Percentiles rank a stretch among this genome's conserved stretches.
phyloP scores from a whole-genome alignment of 2,113 vertebrate genomes.

The Aspidoscelis tigris region DNA sequence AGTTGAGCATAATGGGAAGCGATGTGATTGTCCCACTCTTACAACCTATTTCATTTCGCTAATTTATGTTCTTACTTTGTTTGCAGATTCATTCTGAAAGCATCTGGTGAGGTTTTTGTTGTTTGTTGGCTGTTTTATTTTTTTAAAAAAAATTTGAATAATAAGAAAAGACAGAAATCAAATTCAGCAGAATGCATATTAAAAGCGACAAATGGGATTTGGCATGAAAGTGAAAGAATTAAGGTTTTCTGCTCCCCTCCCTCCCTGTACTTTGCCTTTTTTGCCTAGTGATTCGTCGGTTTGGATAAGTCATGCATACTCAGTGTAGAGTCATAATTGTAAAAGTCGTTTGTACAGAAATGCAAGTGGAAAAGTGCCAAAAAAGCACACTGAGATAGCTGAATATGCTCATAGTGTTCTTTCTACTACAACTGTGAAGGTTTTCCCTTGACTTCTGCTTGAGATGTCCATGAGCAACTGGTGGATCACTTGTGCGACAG shows the following conservation, averaged over 20 bases:
- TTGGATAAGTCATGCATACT: background rate
- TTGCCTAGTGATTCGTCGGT: background rate
- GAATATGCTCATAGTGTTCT: too few species aligned
- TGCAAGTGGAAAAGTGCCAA: background rate
- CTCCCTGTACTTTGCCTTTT: background rate
- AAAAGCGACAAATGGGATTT: conserved; percentile 55
- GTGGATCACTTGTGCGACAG: too few species aligned
- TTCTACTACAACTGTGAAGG: too few species aligned
- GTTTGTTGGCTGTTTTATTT: conserved; percentile 25
- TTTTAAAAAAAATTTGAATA: conserved; percentile 31
- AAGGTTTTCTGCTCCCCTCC: too few species aligned
- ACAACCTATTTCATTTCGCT: conserved; percentile 38
- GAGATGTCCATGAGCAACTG: too few species aligned
- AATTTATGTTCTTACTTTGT: conserved; percentile 56
- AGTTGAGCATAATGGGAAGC: conserved; percentile 46
- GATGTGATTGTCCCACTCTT: conserved; percentile 35
- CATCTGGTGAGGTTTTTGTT: conserved; percentile 59
- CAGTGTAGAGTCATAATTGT: background rate
- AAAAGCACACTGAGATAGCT: background rate
- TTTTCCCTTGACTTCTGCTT: too few species aligned
- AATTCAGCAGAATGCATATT: conserved; percentile 72
- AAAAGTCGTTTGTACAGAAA: background rate
- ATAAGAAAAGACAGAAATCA: conserved; percentile 59
- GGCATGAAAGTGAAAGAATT: conserved; percentile 50
- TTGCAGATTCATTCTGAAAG: conserved; percentile 52